A percentile compares a stretch with the other conserved stretches of the same genome.
phyloP scores from a whole-genome alignment of 2,113 vertebrate genomes.

The Nesoenas mayeri region DNA sequence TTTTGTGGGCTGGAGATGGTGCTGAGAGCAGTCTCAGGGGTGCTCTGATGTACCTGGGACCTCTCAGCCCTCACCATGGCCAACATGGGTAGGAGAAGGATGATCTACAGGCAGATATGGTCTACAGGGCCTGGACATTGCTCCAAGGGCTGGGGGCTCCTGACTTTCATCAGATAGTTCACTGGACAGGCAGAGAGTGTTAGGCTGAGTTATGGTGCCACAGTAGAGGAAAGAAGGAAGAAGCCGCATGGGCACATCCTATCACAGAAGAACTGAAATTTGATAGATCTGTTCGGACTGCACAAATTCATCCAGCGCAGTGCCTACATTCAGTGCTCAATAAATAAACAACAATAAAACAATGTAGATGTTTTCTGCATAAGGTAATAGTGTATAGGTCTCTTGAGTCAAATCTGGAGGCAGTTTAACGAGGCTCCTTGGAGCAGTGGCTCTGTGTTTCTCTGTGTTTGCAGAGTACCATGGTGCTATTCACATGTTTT shows the following conservation, averaged over 20 bases:
- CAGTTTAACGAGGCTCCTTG: constrained; percentile 32
- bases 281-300: background rate
- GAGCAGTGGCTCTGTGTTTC: constrained; percentile 34
- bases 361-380: constrained; percentile 20
- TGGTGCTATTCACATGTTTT: constrained; percentile 52
- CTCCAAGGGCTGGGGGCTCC: background rate
- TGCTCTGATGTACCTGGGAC: fast-evolving
- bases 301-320: fast-evolving
- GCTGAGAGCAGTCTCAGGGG: fast-evolving
- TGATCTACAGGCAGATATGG: background rate
- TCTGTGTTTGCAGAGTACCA: constrained; percentile 47
- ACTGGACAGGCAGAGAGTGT: background rate
- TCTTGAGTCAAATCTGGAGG: constrained; percentile 40
- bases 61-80: background rate
- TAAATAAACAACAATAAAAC: constrained; percentile 51
- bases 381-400: constrained; percentile 40
- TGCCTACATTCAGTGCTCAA: background rate
- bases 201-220: background rate
- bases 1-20: background rate
- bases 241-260: background rate
- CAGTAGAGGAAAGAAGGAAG: background rate
- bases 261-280: background rate
- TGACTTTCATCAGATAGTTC: background rate
- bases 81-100: fast-evolving
- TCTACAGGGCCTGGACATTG: background rate